Base-by-base conservation (phyloP, 2,888 invertebrate species). In the Pemphredon lugubris region DNA sequence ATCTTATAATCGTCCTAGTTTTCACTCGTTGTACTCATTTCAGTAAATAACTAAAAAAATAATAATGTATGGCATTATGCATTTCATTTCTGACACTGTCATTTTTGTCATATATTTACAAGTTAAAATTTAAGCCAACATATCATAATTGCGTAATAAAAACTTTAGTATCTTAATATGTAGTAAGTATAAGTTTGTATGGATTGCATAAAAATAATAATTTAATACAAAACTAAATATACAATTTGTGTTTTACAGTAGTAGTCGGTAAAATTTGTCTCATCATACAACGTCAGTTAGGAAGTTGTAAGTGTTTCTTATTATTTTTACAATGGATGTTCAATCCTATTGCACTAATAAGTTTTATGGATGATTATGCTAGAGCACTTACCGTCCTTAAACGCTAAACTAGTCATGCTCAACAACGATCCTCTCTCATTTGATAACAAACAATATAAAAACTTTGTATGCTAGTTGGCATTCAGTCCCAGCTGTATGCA, bases 401-500 rank as follows among this genome's bases (percentile, higher is more conserved):
- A 34, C 11, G 11, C n/a, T 51, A 23, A 42, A 26, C 9, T 53
- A 45, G 51, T 66, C 50, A 57, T 58, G 18, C 21, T 59, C 23
- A 65, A 51, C 42, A 53, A 7, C 40, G 21, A 53, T n/a, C 26
- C 3, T 7, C n/a, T n/a, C n/a, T n/a, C n/a, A n/a, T 26, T 26
- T 7, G 26, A 26, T 26, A 26, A 26, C 26, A 26, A 26, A 5
- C 7, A 26, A 48, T 71, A 76, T 60, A 76, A 68, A 77, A 72
- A 48, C 39, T 60, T 34, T 65, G 26, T 69, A 50, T 53, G 60
- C 59, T 60, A 69, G 39, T 70, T 61, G 63, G 70, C 73, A 77
- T 53, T 73, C 73, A 80, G 71, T 66, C 71, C 73, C 77, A 80
- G 77, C 73, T 68, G 57, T 73, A 77, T 75, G 71, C 45, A 20